A percentile compares a stretch with the other conserved stretches of the same genome.
Evolutionary conservation across 2,113 vertebrate species (phyloP).

Genomic region (Sinocyclocheilus anshuiensis): DNA sequence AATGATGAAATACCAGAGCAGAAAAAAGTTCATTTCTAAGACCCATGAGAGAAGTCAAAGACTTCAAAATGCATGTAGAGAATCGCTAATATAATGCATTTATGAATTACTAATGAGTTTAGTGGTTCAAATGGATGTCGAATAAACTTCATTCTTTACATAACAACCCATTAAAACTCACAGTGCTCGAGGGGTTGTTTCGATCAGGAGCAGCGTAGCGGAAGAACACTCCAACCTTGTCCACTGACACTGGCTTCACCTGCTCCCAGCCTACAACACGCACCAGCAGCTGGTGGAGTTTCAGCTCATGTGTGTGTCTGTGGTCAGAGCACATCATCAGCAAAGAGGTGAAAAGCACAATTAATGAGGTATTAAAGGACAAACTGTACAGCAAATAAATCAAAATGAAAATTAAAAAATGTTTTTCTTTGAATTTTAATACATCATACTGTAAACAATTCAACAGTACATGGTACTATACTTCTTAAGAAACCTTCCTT

Average conservation of each 20-base stretch:
- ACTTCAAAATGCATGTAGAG: background rate
- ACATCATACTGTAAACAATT: too few relatives aligned
- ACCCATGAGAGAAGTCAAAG: background rate
- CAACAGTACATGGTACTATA: too few relatives aligned
- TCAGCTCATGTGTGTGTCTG: slow-evolving; percentile 94
- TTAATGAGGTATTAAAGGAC: background rate
- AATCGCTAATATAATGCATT: background rate
- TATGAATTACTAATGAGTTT: background rate
- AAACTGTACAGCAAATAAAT: background rate
- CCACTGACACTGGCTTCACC: slow-evolving; percentile 94
- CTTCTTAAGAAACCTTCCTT: too few relatives aligned
- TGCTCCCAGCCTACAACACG: slow-evolving; percentile 97
- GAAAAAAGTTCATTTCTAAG: background rate
- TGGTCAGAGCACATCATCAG: background rate
- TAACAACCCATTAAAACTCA: slow-evolving; percentile 66
- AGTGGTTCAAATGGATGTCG: background rate
- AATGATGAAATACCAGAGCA: background rate
- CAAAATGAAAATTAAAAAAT: too few relatives aligned
- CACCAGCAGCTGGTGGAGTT: slow-evolving; percentile 95
- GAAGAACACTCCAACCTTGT: slow-evolving; percentile 96
- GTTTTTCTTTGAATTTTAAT: too few relatives aligned
- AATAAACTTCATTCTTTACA: background rate
- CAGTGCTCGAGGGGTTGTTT: slow-evolving; percentile 89
- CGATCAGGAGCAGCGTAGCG: slow-evolving; percentile 94
- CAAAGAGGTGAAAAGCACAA: background rate